Conservation (phyloP, 1,140 invertebrate genomes). For the Bombus soroeensis region DNA sequence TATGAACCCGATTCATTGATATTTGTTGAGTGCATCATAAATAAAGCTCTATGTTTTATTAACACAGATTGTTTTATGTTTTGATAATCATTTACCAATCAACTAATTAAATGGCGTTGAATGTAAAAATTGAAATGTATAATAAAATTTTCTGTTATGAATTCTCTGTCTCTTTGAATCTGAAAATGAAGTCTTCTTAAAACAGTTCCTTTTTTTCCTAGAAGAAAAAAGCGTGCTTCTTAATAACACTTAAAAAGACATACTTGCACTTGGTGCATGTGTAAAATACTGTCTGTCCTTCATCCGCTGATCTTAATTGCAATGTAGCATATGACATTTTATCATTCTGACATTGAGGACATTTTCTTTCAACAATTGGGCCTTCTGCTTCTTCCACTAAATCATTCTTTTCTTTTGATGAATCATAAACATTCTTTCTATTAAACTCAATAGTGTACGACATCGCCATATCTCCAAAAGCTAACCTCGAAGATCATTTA, state of each 20-base stretch:
- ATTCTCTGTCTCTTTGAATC: slow-evolving; percentile 89
- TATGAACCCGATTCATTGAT: slow-evolving; percentile 67
- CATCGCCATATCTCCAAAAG: slow-evolving; percentile 86
- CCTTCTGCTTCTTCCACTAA: slow-evolving; percentile 86
- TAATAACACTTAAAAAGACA: slow-evolving; percentile 69
- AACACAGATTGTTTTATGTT: slow-evolving; percentile 55
- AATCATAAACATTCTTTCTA: slow-evolving; percentile 81
- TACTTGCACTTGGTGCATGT: slow-evolving; percentile 97
- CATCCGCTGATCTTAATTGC: slow-evolving; percentile 97
- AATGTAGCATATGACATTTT: slow-evolving; percentile 97
- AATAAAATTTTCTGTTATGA: slow-evolving; percentile 79
- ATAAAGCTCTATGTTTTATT: slow-evolving; percentile 81
- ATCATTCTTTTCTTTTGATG: slow-evolving; percentile 76
- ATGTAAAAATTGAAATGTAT: neutral
- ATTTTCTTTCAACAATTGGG: slow-evolving; percentile 92
- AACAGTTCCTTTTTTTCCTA: neutral
- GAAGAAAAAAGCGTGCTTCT: neutral
- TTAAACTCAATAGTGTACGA: slow-evolving; percentile 89
- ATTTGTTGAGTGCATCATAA: slow-evolving; percentile 80
- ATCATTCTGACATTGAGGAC: slow-evolving; percentile 94
- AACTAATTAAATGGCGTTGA: neutral
- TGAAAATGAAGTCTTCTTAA: slow-evolving; percentile 79
- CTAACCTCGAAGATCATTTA: slow-evolving; percentile 80
- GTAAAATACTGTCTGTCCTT: slow-evolving; percentile 99
- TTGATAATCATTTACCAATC: neutral